Base-by-base conservation (phyloP, 2,797 vertebrate genomes). In the Arctocebus calabarensis region DNA sequence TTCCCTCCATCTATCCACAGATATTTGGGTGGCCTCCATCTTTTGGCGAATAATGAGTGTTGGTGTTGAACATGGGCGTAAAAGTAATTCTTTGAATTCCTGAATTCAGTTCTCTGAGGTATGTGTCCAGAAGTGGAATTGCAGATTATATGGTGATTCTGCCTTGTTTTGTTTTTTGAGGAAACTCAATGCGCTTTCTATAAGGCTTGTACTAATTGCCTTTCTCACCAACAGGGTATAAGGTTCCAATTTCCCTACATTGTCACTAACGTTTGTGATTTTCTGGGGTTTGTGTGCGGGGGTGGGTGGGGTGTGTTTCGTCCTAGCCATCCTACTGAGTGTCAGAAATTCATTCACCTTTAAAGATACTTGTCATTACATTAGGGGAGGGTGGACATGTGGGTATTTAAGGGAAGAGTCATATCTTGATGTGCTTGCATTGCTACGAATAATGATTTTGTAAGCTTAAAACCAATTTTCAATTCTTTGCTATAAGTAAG, bases 1-100 rank as follows among this genome's bases (percentile, higher is more conserved):
- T 9, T 29, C 37, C 14, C 27, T 43, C 45, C 40, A 5, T 74
- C 40, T 5, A 17, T 29, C 25, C 17, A 25, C 17, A 25, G 40
- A 40, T 2, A 17, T 8, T 1, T 17, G 7, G 0, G 3, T 29
- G 13, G 40, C 25, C 29, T 74, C 25, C 14, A 45, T 14, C 1
- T 17, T 17, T 74, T 45, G 14, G 7, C 2, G 20, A 9, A 17
- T 74, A 25, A 74, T 45, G 16, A 10, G 3, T 17, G 7, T 17
- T 68, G 17, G 32, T 4, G 43, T 45, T 40, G 71, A 16, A 74
- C 40, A 74, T 19, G 27, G 7, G 14, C 45, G 3, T 43, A 43
- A 27, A 70, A 74, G 45, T 29, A 45, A 45, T 27, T 45, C 25
- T 45, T 45, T 45, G 25, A 45, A 27, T 74, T 25, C 71, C 1